A percentile compares a stretch with the other conserved stretches of the same genome.
Conservation (phyloP, 2,113 vertebrate genomes). For the Thunnus maccoyii region DNA sequence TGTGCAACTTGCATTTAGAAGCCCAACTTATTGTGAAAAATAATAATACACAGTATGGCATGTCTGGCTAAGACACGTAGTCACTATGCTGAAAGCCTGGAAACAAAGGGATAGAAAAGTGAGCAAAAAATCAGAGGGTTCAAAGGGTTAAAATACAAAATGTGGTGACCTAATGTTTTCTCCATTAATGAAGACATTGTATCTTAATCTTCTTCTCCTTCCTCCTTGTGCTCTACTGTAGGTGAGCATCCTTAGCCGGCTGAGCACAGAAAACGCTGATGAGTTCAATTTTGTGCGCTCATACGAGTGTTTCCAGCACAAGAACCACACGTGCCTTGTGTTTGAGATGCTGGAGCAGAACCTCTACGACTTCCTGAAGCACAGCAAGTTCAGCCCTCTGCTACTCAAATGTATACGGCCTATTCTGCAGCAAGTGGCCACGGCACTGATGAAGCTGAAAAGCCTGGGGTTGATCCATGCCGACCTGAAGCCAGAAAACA, state of each 20-base stretch:
- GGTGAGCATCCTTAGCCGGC: slow-evolving; percentile 96
- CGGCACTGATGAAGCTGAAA: slow-evolving; percentile 97
- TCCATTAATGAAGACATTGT: not conserved
- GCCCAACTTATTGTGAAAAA: too few relatives aligned
- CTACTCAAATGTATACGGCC: slow-evolving; percentile 97
- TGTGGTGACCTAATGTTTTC: too few relatives aligned
- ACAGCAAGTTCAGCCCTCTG: slow-evolving; percentile 98
- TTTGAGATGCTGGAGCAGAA: slow-evolving; percentile 99
- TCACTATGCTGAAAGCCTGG: too few relatives aligned
- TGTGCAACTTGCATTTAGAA: too few relatives aligned
- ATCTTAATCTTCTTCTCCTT: not conserved
- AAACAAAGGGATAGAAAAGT: too few relatives aligned
- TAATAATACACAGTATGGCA: too few relatives aligned
- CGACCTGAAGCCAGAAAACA: slow-evolving; percentile 98
- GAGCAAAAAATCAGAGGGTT: too few relatives aligned
- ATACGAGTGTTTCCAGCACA: slow-evolving; percentile 99
- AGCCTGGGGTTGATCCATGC: slow-evolving; percentile 97
- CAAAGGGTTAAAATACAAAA: too few relatives aligned
- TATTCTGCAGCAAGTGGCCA: slow-evolving; percentile 97
- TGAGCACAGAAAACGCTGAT: slow-evolving; percentile 97
- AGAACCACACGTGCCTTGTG: slow-evolving; percentile 99
- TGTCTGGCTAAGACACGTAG: too few relatives aligned
- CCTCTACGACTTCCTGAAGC: slow-evolving; percentile 98
- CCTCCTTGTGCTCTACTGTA: slow-evolving; percentile 49
- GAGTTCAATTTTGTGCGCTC: slow-evolving; percentile 99